Percentiles rank a stretch among this genome's conserved stretches.
Conservation (phyloP, 2,797 vertebrate genomes). For the Helostoma temminkii region DNA sequence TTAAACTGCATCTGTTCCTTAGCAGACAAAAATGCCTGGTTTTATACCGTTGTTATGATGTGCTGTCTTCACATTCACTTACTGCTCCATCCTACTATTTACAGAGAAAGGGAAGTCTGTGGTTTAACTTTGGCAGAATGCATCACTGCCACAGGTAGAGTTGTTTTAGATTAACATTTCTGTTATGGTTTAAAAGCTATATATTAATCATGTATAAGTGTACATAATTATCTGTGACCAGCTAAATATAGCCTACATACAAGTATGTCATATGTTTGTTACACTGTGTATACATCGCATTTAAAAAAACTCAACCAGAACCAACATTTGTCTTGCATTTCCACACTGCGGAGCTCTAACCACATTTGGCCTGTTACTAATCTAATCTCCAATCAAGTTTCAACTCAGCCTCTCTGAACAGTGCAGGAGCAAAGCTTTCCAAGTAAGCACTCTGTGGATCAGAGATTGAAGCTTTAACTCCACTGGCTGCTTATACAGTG, state of each 20-base stretch:
- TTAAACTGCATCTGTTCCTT: not conserved
- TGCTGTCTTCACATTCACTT: too few species aligned
- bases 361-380: conserved; percentile 13
- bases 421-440: conserved; percentile 32
- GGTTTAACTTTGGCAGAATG: too few species aligned
- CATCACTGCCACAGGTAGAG: too few species aligned
- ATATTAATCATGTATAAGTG: too few species aligned
- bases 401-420: conserved; percentile 26
- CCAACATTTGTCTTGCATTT: not conserved
- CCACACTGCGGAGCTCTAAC: conserved; percentile 9
- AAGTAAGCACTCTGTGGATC: conserved; percentile 44
- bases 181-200: not conserved
- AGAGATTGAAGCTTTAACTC: conserved; percentile 47
- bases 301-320: conserved; percentile 1
- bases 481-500: conserved; percentile 29
- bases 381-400: conserved; percentile 42
- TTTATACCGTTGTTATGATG: not conserved
- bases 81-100: too few species aligned
- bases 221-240: too few species aligned
- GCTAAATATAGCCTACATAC: too few species aligned
- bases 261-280: too few species aligned
- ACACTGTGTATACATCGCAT: not conserved
- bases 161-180: too few species aligned
- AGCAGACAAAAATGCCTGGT: not conserved
- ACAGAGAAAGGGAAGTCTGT: too few species aligned